Percentiles rank a stretch among this genome's conserved stretches.
Conservation (phyloP, 2,888 invertebrate species). For the Andrena camellia region DNA sequence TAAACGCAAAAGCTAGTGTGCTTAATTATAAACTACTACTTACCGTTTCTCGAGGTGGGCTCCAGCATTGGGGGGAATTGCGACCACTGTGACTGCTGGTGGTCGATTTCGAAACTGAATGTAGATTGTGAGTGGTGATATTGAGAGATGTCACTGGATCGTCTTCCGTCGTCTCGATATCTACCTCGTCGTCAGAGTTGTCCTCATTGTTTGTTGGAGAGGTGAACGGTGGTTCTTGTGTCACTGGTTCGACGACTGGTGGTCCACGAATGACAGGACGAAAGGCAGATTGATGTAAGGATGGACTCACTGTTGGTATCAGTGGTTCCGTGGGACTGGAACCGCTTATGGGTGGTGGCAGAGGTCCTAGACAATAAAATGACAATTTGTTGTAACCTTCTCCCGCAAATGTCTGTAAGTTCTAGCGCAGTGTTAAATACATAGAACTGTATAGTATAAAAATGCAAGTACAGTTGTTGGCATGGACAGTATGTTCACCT, state of each 20-base stretch:
- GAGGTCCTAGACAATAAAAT: conserved; percentile 76
- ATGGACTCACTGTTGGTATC: conserved; percentile 77
- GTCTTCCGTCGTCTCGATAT: conserved; percentile 95
- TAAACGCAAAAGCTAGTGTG: too few species aligned
- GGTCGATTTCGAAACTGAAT: conserved; percentile 76
- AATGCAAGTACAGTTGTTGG: too few species aligned
- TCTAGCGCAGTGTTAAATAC: too few species aligned
- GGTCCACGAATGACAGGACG: conserved; percentile 86
- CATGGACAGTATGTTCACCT: too few species aligned
- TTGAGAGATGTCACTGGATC: conserved; percentile 85
- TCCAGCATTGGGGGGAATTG: conserved; percentile 84
- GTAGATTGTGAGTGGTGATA: conserved; percentile 73
- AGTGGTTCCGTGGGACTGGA: conserved; percentile 79
- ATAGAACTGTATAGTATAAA: too few species aligned
- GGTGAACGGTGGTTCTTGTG: conserved; percentile 79
- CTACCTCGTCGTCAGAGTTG: conserved; percentile 93
- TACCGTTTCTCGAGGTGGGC: conserved; percentile 86
- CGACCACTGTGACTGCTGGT: conserved; percentile 79
- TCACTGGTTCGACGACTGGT: conserved; percentile 77
- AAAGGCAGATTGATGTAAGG: conserved; percentile 87
- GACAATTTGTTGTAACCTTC: background rate
- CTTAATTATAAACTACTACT: conserved; percentile 68
- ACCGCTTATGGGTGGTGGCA: conserved; percentile 85
- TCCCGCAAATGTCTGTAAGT: too few species aligned
- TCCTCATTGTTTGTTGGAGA: conserved; percentile 85